Evolutionary conservation across 2,113 vertebrate species (phyloP).

Genomic region (Bettongia penicillata): DNA sequence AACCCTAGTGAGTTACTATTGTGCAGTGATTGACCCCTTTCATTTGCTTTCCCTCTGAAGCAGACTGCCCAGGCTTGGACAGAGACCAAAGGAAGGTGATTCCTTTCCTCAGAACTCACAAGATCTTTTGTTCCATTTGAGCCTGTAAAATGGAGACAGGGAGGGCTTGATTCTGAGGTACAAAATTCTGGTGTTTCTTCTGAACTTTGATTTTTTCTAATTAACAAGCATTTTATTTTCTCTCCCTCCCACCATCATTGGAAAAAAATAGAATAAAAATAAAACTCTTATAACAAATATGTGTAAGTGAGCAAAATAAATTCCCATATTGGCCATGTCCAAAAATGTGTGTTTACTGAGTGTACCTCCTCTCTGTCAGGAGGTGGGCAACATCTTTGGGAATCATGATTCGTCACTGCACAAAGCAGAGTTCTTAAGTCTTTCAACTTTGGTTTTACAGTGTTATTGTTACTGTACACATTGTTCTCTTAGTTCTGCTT

Average conservation of each 20-base stretch:
- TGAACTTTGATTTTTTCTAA: not conserved
- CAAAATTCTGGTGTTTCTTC: not conserved
- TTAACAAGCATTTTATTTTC: not conserved
- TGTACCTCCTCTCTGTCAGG: not conserved
- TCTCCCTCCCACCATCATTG: not conserved
- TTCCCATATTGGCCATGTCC: not conserved
- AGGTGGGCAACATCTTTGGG: not conserved
- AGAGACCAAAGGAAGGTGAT: not conserved
- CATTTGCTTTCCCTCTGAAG: not conserved
- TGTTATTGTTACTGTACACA: not conserved
- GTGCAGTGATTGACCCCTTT: not conserved
- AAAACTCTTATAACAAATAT: not conserved
- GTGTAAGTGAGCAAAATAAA: not conserved
- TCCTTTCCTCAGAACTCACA: not conserved
- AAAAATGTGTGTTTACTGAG: not conserved
- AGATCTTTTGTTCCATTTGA: not conserved
- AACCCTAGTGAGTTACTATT: not conserved
- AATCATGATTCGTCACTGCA: not conserved
- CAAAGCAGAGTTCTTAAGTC: not conserved
- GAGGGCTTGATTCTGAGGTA: not conserved
- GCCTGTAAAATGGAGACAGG: not conserved
- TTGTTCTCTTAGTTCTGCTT: not conserved
- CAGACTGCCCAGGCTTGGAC: not conserved
- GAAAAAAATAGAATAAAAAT: not conserved
- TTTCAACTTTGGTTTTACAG: not conserved